A percentile compares a stretch with the other conserved stretches of the same genome.
phyloP scores from a whole-genome alignment of 2,113 vertebrate species.

The Paracanthobrama guichenoti region DNA sequence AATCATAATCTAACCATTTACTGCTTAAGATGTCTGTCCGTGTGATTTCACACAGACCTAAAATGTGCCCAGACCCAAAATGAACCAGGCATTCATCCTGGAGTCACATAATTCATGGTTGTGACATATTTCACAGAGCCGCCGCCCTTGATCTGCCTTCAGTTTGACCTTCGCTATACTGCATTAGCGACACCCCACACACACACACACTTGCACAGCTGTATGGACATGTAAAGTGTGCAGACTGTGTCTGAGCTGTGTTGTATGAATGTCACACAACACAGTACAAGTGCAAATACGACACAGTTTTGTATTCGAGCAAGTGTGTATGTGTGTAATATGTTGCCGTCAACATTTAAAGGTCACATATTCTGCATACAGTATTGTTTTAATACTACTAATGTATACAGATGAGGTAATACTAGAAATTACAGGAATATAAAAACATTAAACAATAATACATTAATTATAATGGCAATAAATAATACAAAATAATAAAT shows the following conservation, averaged over 20 bases:
- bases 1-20: neutral
- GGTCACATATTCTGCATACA: neutral
- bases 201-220: neutral
- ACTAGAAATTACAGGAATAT: neutral
- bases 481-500: neutral
- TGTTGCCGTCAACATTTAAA: neutral
- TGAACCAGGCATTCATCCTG: neutral
- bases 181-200: constrained; percentile 12
- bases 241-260: neutral
- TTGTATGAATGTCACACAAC: neutral
- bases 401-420: neutral
- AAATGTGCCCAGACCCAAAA: neutral
- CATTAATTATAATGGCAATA: neutral
- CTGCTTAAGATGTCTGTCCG: neutral
- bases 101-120: neutral
- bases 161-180: constrained; percentile 14
- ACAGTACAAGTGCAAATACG: neutral
- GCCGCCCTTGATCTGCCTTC: neutral
- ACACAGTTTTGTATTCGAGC: neutral
- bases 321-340: neutral
- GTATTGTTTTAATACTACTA: neutral
- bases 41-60: neutral
- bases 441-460: neutral
- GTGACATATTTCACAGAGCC: neutral
- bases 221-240: neutral